Evolutionary conservation across 2,113 vertebrate species (phyloP), one percentile per base, ranked within the genome.

Genomic region (Gila orcuttii): DNA sequence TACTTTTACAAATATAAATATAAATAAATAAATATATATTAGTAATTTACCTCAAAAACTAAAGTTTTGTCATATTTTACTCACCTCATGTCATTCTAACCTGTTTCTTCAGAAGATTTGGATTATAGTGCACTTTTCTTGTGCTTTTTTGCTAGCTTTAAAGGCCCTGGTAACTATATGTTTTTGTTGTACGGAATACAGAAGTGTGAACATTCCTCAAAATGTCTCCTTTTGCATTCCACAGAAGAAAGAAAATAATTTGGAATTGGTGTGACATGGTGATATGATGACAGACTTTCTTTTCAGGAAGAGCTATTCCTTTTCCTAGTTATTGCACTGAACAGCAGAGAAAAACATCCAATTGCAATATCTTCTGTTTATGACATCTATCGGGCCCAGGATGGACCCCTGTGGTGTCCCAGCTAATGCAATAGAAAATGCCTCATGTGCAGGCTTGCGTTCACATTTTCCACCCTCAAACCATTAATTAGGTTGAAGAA

Each of bases 391-490:
- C 15, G 8, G 75, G 17, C 50, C 75, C 75, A 55, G 25, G 17
- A 82, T 47, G 7, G 60, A 82, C 59, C 79, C 78, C 42, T 66
- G 79, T 21, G 60, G 60, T 81, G n/a, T 23, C 42, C 60, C 60
- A 21, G 47, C n/a, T 66, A 82, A 68, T 68, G 60, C 17, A 50
- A 50, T 50, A 31, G n/a, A 52, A 31, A 52, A 50, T 15, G 42
- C 8, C 4, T 68, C 62, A 13, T 79, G 23, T 6, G 33, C 33
- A 31, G 39, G 2, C 79, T 66, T 25, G 11, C 6, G 59, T 64
- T 81, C 15, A 25, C 39, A 47, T 25, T 64, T 64, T 39, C 59
- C 76, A 60, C 31, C 33, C 52, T 19, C 6, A 75, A 60, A 79
- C 21, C 12, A 1, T 45, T 80, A 80, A 64, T 80, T 64, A 80